Evolutionary conservation across 2,113 vertebrate genomes (phyloP).

Genomic region (Dendrocopos noguchii): DNA sequence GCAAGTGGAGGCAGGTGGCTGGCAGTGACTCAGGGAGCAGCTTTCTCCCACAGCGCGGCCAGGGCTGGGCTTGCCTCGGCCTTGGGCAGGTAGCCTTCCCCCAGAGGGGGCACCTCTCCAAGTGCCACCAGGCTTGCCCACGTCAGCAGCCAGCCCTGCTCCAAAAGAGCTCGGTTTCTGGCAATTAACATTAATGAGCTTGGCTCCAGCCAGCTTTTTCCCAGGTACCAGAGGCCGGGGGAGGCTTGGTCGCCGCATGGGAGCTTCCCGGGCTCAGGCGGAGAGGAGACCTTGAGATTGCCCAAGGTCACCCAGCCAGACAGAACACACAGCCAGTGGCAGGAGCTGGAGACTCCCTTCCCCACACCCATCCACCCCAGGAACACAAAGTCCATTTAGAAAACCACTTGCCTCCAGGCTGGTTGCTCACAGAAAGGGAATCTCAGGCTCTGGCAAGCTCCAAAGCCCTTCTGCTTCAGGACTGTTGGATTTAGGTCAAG

Average conservation of each 20-base stretch:
- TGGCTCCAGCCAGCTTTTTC: neutral
- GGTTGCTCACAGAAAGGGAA: neutral
- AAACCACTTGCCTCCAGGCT: neutral
- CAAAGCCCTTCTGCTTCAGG: neutral
- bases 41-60: neutral
- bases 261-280: neutral
- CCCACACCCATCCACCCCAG: neutral
- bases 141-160: neutral
- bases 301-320: neutral
- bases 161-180: neutral
- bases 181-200: neutral
- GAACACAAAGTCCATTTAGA: neutral
- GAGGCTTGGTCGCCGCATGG: neutral
- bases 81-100: neutral
- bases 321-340: accelerated
- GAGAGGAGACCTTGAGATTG: neutral
- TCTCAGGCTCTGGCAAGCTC: neutral
- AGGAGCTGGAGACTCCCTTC: neutral
- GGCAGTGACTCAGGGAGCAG: constrained; percentile 5
- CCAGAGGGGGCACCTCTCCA: neutral
- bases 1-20: neutral
- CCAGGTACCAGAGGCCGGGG: neutral
- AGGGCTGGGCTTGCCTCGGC: neutral
- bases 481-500: neutral
- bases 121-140: neutral